Percentiles rank a stretch among this genome's conserved stretches.
These are phyloP conservation scores for Carlito syrichta DNA, from an alignment of 2,113 vertebrate species.

Conservation along the genomic window DNA sequence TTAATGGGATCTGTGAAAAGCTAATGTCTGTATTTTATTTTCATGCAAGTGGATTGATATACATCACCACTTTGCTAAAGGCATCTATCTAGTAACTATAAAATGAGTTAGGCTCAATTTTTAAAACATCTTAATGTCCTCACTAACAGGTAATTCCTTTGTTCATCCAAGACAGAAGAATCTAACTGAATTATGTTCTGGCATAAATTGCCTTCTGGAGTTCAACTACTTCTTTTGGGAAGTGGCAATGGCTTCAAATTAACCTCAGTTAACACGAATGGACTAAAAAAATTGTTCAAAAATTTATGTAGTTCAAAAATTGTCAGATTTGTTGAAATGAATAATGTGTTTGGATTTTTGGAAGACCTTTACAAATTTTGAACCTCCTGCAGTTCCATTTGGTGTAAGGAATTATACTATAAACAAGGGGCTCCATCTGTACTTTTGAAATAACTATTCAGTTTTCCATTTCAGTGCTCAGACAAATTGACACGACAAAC, in stretches of 20 bases:
- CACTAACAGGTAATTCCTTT: conserved; percentile 21
- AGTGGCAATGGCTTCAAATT: conserved; percentile 55
- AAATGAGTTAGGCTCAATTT: not conserved
- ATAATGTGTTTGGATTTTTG: conserved; percentile 76
- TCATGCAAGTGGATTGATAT: not conserved
- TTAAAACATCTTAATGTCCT: not conserved
- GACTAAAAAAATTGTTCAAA: conserved; percentile 72
- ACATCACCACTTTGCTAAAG: conserved; percentile 8
- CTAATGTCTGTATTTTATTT: not conserved
- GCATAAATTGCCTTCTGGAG: conserved; percentile 8
- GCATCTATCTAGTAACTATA: conserved; percentile 27
- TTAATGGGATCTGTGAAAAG: conserved; percentile 44
- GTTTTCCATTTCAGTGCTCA: conserved; percentile 74
- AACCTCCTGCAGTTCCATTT: conserved; percentile 76
- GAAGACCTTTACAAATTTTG: conserved; percentile 72
- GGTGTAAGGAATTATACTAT: conserved; percentile 73
- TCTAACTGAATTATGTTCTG: not conserved
- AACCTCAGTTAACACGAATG: conserved; percentile 73
- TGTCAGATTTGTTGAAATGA: conserved; percentile 66
- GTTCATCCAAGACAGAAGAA: not conserved
- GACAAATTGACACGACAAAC: conserved; percentile 76
- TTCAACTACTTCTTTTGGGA: conserved; percentile 36
- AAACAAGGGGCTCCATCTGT: conserved; percentile 77
- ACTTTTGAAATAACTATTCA: conserved; percentile 76
- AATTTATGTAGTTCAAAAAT: conserved; percentile 63